Percentiles rank a stretch among this genome's conserved stretches.
These are phyloP conservation scores for Ernsta delagoae DNA, from an alignment of 2,888 invertebrate genomes.

Conservation along the genomic window DNA sequence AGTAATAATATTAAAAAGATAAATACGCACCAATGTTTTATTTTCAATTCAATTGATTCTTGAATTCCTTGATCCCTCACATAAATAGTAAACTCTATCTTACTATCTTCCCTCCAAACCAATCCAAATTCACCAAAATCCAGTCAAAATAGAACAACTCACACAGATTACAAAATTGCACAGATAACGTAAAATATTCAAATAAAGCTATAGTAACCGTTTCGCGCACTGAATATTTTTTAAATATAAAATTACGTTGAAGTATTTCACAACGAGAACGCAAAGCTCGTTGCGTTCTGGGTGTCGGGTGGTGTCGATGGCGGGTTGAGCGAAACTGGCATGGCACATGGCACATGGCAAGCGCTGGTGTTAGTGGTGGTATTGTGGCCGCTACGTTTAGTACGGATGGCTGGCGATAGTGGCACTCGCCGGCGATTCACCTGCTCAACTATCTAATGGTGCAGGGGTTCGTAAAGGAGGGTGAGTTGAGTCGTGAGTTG, in stretches of 20 bases:
- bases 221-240: conserved; percentile 35
- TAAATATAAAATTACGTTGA: conserved; percentile 32
- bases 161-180: conserved; percentile 32
- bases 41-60: not conserved
- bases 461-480: too few relatives aligned
- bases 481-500: too few relatives aligned
- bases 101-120: conserved; percentile 4
- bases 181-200: conserved; percentile 21
- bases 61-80: too few relatives aligned
- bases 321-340: conserved; percentile 25
- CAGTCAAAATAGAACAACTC: conserved; percentile 16
- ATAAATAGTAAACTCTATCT: not conserved
- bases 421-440: conserved; percentile 29
- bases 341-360: conserved; percentile 17
- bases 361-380: too few relatives aligned
- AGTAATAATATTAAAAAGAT: too few relatives aligned
- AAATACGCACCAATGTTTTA: conserved; percentile 12
- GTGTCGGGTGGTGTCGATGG: conserved; percentile 33
- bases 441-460: too few relatives aligned
- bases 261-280: conserved; percentile 35
- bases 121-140: conserved; percentile 18
- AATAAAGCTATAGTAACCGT: conserved; percentile 20
- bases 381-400: too few relatives aligned
- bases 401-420: too few relatives aligned
- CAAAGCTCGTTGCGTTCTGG: conserved; percentile 33